Conservation (phyloP, 2,797 vertebrate genomes). For the Molossus molossus region DNA sequence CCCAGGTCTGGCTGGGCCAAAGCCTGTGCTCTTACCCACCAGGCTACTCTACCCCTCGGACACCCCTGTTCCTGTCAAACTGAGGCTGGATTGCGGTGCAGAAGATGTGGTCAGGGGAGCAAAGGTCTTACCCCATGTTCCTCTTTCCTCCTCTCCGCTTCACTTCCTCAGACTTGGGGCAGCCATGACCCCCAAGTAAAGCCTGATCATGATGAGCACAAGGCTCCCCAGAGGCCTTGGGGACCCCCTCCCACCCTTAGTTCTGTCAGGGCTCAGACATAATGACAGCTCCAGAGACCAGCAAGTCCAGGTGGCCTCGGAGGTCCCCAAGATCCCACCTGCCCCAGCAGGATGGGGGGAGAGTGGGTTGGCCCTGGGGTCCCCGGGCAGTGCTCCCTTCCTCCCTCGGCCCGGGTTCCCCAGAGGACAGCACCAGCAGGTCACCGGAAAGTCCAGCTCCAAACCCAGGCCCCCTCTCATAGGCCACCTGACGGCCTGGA, state of each 20-base stretch:
- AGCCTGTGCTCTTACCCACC: not conserved
- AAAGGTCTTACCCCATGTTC: not conserved
- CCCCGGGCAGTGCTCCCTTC: not conserved
- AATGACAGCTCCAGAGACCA: no score
- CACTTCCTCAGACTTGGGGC: rapidly evolving
- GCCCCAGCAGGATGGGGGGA: rapidly evolving
- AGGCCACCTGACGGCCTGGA: not conserved
- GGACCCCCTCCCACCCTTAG: not conserved
- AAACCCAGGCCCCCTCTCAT: not conserved
- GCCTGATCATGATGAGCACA: not conserved
- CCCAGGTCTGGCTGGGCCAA: not conserved
- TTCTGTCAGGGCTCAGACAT: not conserved
- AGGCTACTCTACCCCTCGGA: not conserved
- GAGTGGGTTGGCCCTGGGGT: not conserved
- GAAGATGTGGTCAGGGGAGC: rapidly evolving
- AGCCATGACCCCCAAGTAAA: not conserved
- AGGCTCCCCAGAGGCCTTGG: not conserved
- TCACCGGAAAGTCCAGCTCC: not conserved
- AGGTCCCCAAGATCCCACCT: no score
- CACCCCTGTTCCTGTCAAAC: rapidly evolving
- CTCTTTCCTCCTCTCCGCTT: not conserved
- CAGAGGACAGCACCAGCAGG: not conserved
- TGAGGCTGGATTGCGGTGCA: not conserved
- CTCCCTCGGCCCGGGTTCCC: not conserved
- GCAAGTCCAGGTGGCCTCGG: rapidly evolving